Conservation (phyloP, 2,797 vertebrate species). For the Rhinogobio ventralis region DNA sequence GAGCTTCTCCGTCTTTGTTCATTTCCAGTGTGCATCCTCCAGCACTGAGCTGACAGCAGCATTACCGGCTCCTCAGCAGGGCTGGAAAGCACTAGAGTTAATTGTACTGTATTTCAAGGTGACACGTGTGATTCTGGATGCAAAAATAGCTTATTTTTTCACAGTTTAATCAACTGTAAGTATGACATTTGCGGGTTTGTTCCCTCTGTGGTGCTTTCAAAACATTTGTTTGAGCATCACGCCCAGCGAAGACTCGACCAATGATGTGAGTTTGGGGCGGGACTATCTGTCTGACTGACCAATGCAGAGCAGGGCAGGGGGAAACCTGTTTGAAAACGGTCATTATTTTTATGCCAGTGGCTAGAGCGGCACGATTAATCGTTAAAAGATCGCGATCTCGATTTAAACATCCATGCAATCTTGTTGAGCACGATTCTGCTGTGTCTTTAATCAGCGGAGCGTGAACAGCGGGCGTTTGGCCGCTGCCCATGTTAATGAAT, state of each 20-base stretch:
- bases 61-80: slow-evolving; percentile 61
- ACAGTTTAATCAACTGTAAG: not conserved
- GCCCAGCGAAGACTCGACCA: not conserved
- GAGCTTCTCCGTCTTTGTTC: slow-evolving; percentile 13
- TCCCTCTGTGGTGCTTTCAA: not conserved
- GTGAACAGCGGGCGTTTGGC: too few species aligned
- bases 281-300: not conserved
- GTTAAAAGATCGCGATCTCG: too few species aligned
- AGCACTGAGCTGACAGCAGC: slow-evolving; percentile 53
- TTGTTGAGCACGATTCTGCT: too few species aligned
- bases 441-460: too few species aligned
- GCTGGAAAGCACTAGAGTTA: not conserved
- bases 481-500: too few species aligned
- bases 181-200: not conserved
- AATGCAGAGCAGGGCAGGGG: not conserved
- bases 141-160: not conserved
- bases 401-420: too few species aligned
- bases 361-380: too few species aligned
- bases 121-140: not conserved
- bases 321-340: not conserved
- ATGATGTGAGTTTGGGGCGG: not conserved
- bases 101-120: not conserved
- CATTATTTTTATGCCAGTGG: not conserved
- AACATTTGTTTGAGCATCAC: not conserved
- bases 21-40: slow-evolving; percentile 45